Conservation (phyloP, 1,140 invertebrate species). For the Bombus ignitus region DNA sequence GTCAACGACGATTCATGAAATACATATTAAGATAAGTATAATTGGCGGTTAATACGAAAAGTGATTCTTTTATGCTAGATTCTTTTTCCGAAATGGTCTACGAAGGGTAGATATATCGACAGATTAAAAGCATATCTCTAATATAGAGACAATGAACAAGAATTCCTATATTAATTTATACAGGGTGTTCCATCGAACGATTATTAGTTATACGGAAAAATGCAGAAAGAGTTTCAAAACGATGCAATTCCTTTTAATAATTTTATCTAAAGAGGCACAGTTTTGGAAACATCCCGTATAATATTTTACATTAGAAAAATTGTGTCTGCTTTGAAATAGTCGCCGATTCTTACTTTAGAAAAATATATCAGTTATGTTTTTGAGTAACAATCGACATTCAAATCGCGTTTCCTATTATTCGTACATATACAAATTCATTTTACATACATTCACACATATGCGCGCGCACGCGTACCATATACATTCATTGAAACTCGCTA, state of each 20-base stretch:
- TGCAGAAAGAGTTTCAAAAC: conserved; percentile 29
- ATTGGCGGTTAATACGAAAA: not conserved
- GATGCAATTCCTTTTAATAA: conserved; percentile 10
- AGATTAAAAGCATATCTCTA: conserved; percentile 38
- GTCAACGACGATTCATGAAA: not conserved
- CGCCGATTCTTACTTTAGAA: conserved; percentile 31
- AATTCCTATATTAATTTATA: conserved; percentile 40
- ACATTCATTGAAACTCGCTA: conserved; percentile 14
- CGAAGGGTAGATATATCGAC: conserved; percentile 36
- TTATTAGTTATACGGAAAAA: conserved; percentile 17
- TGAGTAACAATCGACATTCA: conserved; percentile 23
- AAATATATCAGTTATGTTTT: conserved; percentile 40
- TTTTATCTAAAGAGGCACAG: conserved; percentile 4
- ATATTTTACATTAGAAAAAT: conserved; percentile 39
- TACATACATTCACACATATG: not conserved
- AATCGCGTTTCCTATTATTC: conserved; percentile 11
- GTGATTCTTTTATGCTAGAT: not conserved
- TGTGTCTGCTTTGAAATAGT: conserved; percentile 13
- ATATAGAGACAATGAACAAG: conserved; percentile 47
- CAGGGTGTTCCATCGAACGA: not conserved
- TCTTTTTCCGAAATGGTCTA: conserved; percentile 8
- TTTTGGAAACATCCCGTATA: conserved; percentile 29
- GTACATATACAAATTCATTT: conserved; percentile 8
- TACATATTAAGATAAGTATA: conserved; percentile 10
- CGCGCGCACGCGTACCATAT: not conserved